phyloP scores from a whole-genome alignment of 2,888 invertebrate genomes.

The Agrilus cyanescens region DNA sequence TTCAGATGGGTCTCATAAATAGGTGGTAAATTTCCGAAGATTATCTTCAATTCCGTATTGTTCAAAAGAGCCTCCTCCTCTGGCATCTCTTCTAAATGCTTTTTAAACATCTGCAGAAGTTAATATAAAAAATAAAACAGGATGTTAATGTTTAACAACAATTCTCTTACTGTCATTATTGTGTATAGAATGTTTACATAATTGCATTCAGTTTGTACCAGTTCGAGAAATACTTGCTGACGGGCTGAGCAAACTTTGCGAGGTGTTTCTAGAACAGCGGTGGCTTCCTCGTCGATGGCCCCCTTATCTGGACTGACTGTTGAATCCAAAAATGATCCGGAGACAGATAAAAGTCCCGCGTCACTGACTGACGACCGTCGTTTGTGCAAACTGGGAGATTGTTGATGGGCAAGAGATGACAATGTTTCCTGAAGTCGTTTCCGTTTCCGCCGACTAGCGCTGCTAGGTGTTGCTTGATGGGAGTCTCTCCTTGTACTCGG shows the following conservation, averaged over 20 bases:
- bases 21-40: constrained; percentile 90
- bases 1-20: constrained; percentile 88
- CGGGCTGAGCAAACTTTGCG: constrained; percentile 61
- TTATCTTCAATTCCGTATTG: constrained; percentile 84
- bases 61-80: constrained; percentile 74
- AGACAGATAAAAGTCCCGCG: constrained; percentile 71
- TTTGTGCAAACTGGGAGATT: constrained; percentile 53
- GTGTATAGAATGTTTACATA: constrained; percentile 92
- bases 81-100: constrained; percentile 77
- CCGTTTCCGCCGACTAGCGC: constrained; percentile 59
- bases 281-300: constrained; percentile 11
- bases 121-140: constrained; percentile 4
- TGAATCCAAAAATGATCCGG: constrained; percentile 81
- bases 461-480: constrained; percentile 39
- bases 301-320: constrained; percentile 67
- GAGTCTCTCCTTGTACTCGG: constrained; percentile 45
- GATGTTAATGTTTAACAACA: neutral
- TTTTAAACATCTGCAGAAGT: constrained; percentile 71
- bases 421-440: constrained; percentile 60
- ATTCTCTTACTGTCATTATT: constrained; percentile 66
- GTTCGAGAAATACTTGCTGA: constrained; percentile 79
- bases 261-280: constrained; percentile 43
- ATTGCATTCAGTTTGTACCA: constrained; percentile 93
- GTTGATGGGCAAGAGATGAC: constrained; percentile 44
- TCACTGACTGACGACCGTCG: constrained; percentile 79